Evolutionary conservation across 2,797 vertebrate species (phyloP), one percentile per base, ranked within the genome.

Genomic region (Phrynocephalus guinanensis): DNA sequence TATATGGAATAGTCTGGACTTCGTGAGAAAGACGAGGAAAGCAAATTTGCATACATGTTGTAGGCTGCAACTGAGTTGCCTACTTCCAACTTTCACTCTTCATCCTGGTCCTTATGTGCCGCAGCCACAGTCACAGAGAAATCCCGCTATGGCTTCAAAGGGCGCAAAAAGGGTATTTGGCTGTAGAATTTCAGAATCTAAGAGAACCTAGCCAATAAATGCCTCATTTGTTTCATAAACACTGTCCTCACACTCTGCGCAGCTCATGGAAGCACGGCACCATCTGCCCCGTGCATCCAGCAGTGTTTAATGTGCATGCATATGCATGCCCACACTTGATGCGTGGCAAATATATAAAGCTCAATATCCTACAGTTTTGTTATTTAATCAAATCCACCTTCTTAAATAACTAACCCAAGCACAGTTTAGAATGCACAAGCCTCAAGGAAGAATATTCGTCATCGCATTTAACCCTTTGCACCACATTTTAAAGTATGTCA

Each of bases 381-480:
- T 82, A 81, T 72, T 87, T 84, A 79, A 38, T 73, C 75, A 77
- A 16, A 75, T 6, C 89, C 8, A 38, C 87, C 52, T 28, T 85
- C 91, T 82, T 81, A 33, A 67, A 90, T 7, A 82, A 91, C 67
- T n/a, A 87, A n/a, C 71, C 38, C 16, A 83, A 33, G 66, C 13
- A 44, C 73, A 89, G 88, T 24, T 33, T 50, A 89, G 63, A 71
- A 91, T 82, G 83, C 89, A 73, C 30, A 20, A 85, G 11, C 85
- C n/a, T 52, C 3, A 28, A 26, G 9, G 44, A 50, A 75, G 86
- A 92, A 86, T 56, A 44, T 86, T 83, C 9, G 24, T 3, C 56
- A 24, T 89, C 87, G 83, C 68, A 38, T 33, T 87, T 87, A 80
- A 30, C 3, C 60, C 48, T 20, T 82, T 52, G 79, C 79, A 86